A percentile compares a stretch with the other conserved stretches of the same genome.
Conservation (phyloP, 2,113 vertebrate species). For the Pygoscelis antarcticus region DNA sequence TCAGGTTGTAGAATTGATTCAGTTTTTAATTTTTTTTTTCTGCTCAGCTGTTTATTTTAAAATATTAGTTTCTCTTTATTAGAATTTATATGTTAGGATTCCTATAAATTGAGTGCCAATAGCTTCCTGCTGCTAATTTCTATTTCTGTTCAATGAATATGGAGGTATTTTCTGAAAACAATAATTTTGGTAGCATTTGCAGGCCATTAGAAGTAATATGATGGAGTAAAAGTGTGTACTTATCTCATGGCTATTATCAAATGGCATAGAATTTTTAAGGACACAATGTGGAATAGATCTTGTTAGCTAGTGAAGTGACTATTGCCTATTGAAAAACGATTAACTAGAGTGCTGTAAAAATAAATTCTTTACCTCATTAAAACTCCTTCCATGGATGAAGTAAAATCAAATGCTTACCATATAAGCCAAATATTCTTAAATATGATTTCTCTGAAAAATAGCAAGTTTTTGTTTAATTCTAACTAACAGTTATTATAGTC, state of each 20-base stretch:
- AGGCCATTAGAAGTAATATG: neutral
- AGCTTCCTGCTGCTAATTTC: neutral
- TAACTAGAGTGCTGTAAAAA: neutral
- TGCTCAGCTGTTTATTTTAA: neutral
- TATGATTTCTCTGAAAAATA: neutral
- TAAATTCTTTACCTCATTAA: neutral
- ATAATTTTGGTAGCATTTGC: neutral
- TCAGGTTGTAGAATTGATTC: neutral
- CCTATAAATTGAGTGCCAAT: neutral
- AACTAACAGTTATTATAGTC: neutral
- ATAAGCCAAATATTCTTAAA: neutral
- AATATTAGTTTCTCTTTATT: neutral
- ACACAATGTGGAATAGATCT: neutral
- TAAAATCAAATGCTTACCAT: neutral
- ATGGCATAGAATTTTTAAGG: neutral
- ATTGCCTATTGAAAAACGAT: neutral
- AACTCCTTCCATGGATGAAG: neutral
- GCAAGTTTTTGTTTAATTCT: neutral
- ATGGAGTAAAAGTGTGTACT: neutral
- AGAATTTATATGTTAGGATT: neutral
- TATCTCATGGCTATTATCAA: neutral
- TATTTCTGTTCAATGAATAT: neutral
- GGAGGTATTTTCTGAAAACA: neutral
- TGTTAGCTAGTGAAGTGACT: neutral
- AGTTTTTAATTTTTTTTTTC: neutral